Conservation (phyloP, 2,888 invertebrate genomes). For the Oeneis ivallda region DNA sequence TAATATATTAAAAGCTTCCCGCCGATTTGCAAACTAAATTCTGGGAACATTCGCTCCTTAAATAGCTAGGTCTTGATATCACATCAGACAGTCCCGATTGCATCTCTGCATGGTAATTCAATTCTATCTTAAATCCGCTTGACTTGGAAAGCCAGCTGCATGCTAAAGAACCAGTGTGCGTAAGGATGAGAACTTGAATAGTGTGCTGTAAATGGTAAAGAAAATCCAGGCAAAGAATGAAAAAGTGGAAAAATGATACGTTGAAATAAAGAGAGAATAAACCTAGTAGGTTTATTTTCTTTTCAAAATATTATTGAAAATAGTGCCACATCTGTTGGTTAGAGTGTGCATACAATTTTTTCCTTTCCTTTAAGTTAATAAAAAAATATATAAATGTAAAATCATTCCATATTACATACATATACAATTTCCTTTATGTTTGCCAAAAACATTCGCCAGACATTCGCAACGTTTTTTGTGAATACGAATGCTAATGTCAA, state of each 20-base stretch:
- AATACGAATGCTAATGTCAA: no score
- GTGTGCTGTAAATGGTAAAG: not conserved
- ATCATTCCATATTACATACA: no score
- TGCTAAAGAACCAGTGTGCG: slow-evolving; percentile 10
- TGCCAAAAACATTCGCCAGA: no score
- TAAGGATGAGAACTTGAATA: slow-evolving; percentile 6
- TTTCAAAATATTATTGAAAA: no score
- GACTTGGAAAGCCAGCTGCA: slow-evolving; percentile 10
- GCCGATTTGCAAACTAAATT: slow-evolving; percentile 5
- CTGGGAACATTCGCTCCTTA: slow-evolving; percentile 16
- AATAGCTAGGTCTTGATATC: slow-evolving; percentile 17
- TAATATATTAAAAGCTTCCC: not conserved
- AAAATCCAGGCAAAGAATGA: not conserved
- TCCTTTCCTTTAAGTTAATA: no score
- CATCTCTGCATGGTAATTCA: slow-evolving; percentile 20
- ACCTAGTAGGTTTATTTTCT: no score
- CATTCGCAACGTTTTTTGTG: no score
- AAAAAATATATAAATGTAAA: no score
- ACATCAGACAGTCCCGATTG: slow-evolving; percentile 13
- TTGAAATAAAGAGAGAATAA: not conserved
- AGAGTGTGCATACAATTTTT: no score
- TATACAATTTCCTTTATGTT: no score
- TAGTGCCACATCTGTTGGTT: no score
- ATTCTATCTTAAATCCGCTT: slow-evolving; percentile 17
- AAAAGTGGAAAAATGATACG: not conserved